A percentile compares a stretch with the other conserved stretches of the same genome.
phyloP scores from a whole-genome alignment of 2,797 vertebrate genomes.

The Micropoecilia bifurca region DNA sequence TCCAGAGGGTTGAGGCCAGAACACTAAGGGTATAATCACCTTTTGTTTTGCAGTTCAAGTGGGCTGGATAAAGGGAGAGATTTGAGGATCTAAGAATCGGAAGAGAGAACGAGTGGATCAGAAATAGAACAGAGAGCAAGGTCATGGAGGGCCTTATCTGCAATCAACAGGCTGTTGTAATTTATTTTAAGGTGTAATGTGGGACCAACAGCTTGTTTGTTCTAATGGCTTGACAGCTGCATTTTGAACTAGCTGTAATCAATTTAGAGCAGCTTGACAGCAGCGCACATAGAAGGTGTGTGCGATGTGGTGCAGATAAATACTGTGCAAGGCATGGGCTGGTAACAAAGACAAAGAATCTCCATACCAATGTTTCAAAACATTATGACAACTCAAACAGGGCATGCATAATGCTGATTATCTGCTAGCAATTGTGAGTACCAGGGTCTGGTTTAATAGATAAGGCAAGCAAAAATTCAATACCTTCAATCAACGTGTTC shows the following conservation, averaged over 20 bases:
- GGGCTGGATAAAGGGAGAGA: conserved; percentile 5
- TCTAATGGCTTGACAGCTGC: conserved; percentile 2
- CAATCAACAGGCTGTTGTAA: conserved; percentile 10
- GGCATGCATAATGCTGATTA: not conserved
- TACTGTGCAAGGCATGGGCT: not conserved
- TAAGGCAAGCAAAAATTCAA: not conserved
- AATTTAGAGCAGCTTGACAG: conserved; percentile 19
- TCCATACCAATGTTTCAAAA: not conserved
- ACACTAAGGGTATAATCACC: not conserved
- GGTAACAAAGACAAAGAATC: not conserved
- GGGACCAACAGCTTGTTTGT: conserved; percentile 1
- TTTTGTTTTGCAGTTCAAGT: conserved; percentile 16
- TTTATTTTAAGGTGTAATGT: conserved; percentile 12
- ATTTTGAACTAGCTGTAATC: conserved; percentile 13
- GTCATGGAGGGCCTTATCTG: not conserved
- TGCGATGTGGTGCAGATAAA: not conserved
- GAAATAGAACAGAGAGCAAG: conserved; percentile 3
- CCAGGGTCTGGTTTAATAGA: not conserved
- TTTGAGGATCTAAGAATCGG: conserved; percentile 14
- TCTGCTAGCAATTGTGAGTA: not conserved
- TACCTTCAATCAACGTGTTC: not conserved
- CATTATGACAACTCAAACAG: not conserved
- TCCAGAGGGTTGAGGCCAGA: not conserved
- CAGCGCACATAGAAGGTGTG: not conserved
- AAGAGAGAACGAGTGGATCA: conserved; percentile 3